phyloP scores from a whole-genome alignment of 2,888 invertebrate species.

The Coleophora deauratella region DNA sequence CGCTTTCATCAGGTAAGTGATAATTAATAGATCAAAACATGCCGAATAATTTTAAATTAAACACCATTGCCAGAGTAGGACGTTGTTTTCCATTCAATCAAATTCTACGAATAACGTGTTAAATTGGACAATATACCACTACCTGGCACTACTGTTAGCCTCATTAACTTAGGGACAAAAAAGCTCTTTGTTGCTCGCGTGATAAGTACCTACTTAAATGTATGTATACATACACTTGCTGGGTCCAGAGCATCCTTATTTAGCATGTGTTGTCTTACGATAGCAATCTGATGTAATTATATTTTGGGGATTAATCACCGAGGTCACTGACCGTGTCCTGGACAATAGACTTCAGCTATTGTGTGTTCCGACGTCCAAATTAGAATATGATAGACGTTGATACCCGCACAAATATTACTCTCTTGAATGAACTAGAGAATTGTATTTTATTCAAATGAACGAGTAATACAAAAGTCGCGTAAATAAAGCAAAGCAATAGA shows the following conservation, averaged over 20 bases:
- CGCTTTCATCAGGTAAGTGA: too few species aligned
- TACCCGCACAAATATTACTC: neutral
- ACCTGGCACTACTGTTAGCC: slow-evolving; percentile 15
- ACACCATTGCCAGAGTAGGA: too few species aligned
- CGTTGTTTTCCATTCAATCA: too few species aligned
- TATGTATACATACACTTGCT: too few species aligned
- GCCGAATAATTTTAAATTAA: too few species aligned
- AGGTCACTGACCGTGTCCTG: slow-evolving; percentile 30
- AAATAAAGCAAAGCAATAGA: too few species aligned
- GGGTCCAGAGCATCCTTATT: slow-evolving; percentile 55
- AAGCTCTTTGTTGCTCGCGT: slow-evolving; percentile 25
- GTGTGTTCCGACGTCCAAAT: neutral
- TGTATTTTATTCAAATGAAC: neutral
- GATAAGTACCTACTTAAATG: slow-evolving; percentile 16
- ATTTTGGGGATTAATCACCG: slow-evolving; percentile 37
- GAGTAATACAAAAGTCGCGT: too few species aligned
- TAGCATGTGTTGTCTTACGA: slow-evolving; percentile 32
- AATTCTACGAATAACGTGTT: neutral
- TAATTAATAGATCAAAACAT: too few species aligned
- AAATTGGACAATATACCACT: slow-evolving; percentile 29
- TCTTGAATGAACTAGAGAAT: neutral
- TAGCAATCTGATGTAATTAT: slow-evolving; percentile 56
- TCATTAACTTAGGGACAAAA: slow-evolving; percentile 35
- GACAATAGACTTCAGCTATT: neutral
- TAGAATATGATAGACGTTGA: neutral